These are phyloP conservation scores for Parazoanthus swiftii DNA, from an alignment of 92 coral and sea anemone species.

Conservation along the genomic window DNA sequence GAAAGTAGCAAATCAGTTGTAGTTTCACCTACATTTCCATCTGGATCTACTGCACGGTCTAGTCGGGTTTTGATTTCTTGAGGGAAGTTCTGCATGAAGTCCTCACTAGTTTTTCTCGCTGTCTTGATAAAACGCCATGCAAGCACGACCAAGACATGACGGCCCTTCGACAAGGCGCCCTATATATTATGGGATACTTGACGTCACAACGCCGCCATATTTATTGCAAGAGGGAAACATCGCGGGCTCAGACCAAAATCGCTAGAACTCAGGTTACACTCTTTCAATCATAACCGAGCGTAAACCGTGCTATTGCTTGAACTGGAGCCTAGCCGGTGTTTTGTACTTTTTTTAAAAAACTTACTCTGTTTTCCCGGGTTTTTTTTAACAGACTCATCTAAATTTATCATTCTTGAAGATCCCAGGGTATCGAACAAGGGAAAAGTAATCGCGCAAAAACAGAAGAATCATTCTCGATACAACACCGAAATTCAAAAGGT, in stretches of 20 bases:
- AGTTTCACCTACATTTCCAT: constrained; percentile 92
- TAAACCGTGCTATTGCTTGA: not conserved
- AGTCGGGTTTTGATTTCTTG: constrained; percentile 98
- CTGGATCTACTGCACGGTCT: constrained; percentile 99
- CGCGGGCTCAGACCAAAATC: constrained; percentile 79
- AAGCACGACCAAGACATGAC: constrained; percentile 99
- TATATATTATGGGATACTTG: constrained; percentile 96
- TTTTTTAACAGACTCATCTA: too few relatives aligned
- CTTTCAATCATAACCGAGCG: not conserved
- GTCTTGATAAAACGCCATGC: constrained; percentile 95
- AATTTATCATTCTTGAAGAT: too few relatives aligned
- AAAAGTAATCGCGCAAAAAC: too few relatives aligned
- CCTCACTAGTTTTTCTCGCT: constrained; percentile 63
- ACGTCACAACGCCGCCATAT: constrained; percentile 94
- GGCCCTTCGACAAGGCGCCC: constrained; percentile 80
- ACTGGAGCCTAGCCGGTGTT: not conserved
- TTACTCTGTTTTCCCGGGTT: too few relatives aligned
- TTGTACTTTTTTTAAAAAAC: too few relatives aligned
- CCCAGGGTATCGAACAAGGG: too few relatives aligned
- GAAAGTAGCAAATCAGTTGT: constrained; percentile 20
- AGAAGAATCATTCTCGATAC: too few relatives aligned
- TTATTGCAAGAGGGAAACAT: constrained; percentile 64
- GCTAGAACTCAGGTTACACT: constrained; percentile 11
- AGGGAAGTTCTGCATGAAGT: constrained; percentile 99
- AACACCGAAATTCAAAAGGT: too few relatives aligned